A percentile compares a stretch with the other conserved stretches of the same genome.
Evolutionary conservation across 2,797 vertebrate genomes (phyloP).

Genomic region (Prionace glauca): DNA sequence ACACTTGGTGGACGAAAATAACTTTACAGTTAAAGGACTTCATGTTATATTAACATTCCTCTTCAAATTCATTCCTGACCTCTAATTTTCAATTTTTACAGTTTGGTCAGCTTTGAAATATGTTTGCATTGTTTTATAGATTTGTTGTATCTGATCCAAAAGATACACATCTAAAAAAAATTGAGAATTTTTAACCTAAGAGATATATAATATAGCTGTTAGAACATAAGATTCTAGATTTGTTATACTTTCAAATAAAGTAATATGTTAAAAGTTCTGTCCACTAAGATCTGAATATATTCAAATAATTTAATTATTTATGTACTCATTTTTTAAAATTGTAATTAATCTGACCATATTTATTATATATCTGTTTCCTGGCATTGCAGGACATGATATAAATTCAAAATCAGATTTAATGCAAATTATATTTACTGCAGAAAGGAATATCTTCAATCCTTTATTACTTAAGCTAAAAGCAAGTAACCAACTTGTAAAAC

Average conservation of each 20-base stretch:
- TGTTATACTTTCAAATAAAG: neutral
- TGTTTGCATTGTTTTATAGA: conserved; percentile 27
- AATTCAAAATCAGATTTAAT: conserved; percentile 18
- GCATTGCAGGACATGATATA: neutral
- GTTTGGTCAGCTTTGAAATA: conserved; percentile 30
- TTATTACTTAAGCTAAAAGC: neutral
- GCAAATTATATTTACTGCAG: neutral
- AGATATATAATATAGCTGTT: conserved; percentile 7
- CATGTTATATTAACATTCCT: neutral
- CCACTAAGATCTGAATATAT: neutral
- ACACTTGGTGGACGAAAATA: neutral
- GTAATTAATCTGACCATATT: neutral
- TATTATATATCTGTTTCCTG: neutral
- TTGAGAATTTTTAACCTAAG: neutral
- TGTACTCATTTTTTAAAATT: too few relatives aligned
- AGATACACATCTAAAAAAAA: conserved; percentile 22
- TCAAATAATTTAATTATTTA: neutral
- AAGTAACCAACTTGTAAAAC: neutral
- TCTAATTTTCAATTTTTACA: neutral
- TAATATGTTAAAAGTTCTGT: neutral
- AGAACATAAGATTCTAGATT: neutral
- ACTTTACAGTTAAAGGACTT: conserved; percentile 21
- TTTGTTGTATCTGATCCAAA: conserved; percentile 11
- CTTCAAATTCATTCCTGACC: conserved; percentile 28
- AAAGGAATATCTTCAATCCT: neutral